Evolutionary conservation across 2,113 vertebrate species (phyloP).

Genomic region (Gymnarchus niloticus): DNA sequence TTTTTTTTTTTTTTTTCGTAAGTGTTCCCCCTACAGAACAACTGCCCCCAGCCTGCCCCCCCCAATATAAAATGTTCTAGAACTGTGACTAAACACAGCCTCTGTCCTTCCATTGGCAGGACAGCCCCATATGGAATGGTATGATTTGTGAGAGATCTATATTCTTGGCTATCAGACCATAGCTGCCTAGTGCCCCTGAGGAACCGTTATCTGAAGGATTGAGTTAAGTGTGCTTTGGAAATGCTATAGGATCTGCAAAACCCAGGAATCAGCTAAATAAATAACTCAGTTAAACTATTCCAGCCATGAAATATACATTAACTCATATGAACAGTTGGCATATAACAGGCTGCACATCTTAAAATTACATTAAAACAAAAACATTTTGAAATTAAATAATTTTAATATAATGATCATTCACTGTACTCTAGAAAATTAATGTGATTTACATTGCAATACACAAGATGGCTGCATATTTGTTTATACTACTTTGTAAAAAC

Average conservation of each 20-base stretch:
- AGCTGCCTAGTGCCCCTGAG: not conserved
- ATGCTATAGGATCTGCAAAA: not conserved
- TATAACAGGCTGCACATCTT: not conserved
- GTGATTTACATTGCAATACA: conserved; percentile 1
- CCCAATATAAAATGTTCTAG: too few species aligned
- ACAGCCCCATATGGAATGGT: not conserved
- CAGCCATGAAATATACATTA: conserved; percentile 11
- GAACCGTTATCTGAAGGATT: not conserved
- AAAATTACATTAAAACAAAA: not conserved
- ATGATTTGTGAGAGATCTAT: not conserved
- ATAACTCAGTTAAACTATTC: not conserved
- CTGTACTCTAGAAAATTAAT: not conserved
- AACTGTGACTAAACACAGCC: not conserved
- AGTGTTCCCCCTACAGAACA: too few species aligned
- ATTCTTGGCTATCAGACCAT: not conserved
- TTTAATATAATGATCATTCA: not conserved
- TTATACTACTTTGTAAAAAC: not conserved
- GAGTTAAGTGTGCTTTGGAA: not conserved
- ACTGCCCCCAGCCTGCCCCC: too few species aligned
- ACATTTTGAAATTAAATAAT: not conserved
- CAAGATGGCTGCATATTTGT: not conserved
- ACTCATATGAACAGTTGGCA: not conserved
- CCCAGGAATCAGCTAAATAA: not conserved
- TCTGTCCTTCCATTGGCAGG: not conserved
- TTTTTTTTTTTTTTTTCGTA: too few species aligned